Conservation (phyloP, 2,888 invertebrate species). For the Quadriops clusia region DNA sequence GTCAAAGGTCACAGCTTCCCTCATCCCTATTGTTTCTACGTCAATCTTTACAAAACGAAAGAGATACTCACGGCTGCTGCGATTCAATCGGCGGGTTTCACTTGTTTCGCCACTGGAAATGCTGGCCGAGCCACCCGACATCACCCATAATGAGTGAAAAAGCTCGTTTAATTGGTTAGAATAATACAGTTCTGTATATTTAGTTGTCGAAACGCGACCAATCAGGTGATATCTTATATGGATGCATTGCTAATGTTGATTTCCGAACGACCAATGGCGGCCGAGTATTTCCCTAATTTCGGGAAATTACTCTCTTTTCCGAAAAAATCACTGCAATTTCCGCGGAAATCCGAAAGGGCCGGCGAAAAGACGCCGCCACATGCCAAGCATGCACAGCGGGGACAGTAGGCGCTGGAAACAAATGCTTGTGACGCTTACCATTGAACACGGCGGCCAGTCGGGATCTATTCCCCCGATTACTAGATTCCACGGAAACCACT, state of each 20-base stretch:
- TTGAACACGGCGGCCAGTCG: conserved; percentile 34
- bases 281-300: conserved; percentile 16
- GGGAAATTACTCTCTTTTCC: no score
- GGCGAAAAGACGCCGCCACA: conserved; percentile 7
- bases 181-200: conserved; percentile 38
- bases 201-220: conserved; percentile 39
- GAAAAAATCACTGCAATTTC: neutral
- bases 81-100: conserved; percentile 13
- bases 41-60: conserved; percentile 14
- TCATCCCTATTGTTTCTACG: conserved; percentile 23
- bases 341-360: conserved; percentile 6
- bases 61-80: conserved; percentile 14
- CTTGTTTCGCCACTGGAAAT: conserved; percentile 23
- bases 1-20: conserved; percentile 29
- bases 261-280: conserved; percentile 34
- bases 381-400: conserved; percentile 6
- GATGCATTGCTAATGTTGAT: conserved; percentile 38
- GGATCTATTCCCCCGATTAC: conserved; percentile 21
- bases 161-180: conserved; percentile 40
- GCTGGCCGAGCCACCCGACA: conserved; percentile 10
- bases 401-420: conserved; percentile 16
- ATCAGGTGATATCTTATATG: conserved; percentile 38
- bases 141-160: conserved; percentile 28
- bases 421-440: conserved; percentile 32
- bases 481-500: conserved; percentile 13